Percentiles rank a stretch among this genome's conserved stretches.
These are phyloP conservation scores for Autographa pulchrina DNA, from an alignment of 2,888 invertebrate species.

Conservation along the genomic window DNA sequence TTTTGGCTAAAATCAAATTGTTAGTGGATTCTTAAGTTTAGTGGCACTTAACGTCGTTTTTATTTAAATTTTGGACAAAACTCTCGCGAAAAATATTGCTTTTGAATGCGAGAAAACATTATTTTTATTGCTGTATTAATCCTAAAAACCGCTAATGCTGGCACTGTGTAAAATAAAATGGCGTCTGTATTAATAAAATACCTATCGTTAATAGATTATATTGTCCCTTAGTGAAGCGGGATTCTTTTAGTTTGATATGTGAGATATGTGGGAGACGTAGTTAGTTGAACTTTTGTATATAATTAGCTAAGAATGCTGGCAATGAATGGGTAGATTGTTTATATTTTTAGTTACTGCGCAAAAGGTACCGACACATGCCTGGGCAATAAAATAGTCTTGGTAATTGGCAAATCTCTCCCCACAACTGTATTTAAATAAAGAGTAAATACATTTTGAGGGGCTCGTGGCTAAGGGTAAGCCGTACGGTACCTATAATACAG, in stretches of 20 bases:
- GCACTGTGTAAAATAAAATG: conserved; percentile 16
- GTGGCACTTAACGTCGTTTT: conserved; percentile 63
- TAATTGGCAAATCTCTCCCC: not conserved
- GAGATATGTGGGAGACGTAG: conserved; percentile 10
- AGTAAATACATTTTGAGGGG: too few species aligned
- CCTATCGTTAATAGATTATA: conserved; percentile 7
- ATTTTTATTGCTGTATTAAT: conserved; percentile 68
- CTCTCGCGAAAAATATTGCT: conserved; percentile 44
- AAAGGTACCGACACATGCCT: conserved; percentile 21
- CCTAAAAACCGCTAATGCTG: conserved; percentile 53
- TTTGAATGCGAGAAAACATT: conserved; percentile 54
- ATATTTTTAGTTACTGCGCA: conserved; percentile 26
- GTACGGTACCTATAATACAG: too few species aligned
- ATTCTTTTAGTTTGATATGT: conserved; percentile 12
- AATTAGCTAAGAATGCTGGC: conserved; percentile 44
- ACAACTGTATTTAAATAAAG: not conserved
- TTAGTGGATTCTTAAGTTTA: conserved; percentile 64
- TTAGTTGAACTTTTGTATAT: conserved; percentile 13
- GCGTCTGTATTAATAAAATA: conserved; percentile 15
- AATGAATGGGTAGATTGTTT: conserved; percentile 29
- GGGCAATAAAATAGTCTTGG: conserved; percentile 26
- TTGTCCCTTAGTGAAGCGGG: not conserved
- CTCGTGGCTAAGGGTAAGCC: too few species aligned
- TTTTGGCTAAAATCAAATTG: conserved; percentile 51
- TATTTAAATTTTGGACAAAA: conserved; percentile 62